A percentile compares a stretch with the other conserved stretches of the same genome.
Evolutionary conservation across 2,113 vertebrate species (phyloP).

Genomic region (Hiodon alosoides): DNA sequence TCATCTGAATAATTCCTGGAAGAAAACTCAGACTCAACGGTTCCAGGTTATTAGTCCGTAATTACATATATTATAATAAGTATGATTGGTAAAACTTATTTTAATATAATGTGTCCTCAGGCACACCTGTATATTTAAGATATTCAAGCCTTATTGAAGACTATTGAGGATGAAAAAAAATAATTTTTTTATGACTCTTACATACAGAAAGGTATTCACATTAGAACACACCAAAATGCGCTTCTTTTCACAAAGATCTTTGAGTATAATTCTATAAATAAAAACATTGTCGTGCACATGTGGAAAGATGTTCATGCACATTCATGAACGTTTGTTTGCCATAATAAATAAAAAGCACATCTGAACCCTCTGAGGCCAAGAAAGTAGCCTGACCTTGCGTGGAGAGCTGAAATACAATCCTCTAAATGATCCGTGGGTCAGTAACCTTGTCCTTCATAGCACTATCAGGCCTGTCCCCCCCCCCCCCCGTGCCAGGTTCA

Average conservation of each 20-base stretch:
- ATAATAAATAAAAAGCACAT: conserved; percentile 49
- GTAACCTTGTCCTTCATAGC: conserved; percentile 44
- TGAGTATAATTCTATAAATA: background rate
- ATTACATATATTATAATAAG: too few species aligned
- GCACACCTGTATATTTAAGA: too few species aligned
- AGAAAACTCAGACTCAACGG: too few species aligned
- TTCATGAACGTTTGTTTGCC: conserved; percentile 44
- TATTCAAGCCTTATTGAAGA: too few species aligned
- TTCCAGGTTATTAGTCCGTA: too few species aligned
- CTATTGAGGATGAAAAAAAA: too few species aligned
- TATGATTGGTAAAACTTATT: too few species aligned
- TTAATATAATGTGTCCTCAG: too few species aligned
- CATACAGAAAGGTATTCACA: too few species aligned
- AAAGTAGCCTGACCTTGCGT: conserved; percentile 45
- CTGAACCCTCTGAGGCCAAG: conserved; percentile 44
- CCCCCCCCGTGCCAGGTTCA: conserved; percentile 14
- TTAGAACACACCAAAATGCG: too few species aligned
- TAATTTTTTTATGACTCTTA: too few species aligned
- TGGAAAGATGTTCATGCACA: conserved; percentile 28
- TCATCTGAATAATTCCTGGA: too few species aligned
- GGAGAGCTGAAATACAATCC: conserved; percentile 46
- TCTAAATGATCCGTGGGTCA: conserved; percentile 46
- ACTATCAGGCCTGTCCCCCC: conserved; percentile 37
- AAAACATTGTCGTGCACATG: background rate
- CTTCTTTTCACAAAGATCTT: background rate